These are phyloP conservation scores for Patella depressa DNA, from an alignment of 2,888 invertebrate species.

Conservation along the genomic window DNA sequence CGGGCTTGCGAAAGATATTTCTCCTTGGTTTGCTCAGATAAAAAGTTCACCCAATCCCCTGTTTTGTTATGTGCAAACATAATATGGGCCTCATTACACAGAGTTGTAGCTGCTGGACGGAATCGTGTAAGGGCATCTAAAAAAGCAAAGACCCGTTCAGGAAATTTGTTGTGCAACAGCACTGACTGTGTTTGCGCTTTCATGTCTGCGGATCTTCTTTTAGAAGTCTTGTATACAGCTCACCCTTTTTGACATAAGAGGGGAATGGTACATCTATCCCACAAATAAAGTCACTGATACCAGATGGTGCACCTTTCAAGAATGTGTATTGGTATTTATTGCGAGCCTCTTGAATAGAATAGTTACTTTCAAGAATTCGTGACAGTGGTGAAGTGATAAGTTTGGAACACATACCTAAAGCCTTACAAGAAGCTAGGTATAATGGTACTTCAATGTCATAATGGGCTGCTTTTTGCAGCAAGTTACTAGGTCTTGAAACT, in stretches of 20 bases:
- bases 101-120: constrained; percentile 7
- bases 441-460: not conserved
- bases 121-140: not conserved
- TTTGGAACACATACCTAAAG: not conserved
- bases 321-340: not conserved
- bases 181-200: constrained; percentile 2
- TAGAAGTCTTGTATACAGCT: not conserved
- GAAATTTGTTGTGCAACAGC: constrained; percentile 1
- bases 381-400: not conserved
- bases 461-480: not conserved
- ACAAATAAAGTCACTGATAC: not conserved
- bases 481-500: not conserved
- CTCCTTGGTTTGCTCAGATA: not conserved
- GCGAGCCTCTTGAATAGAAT: not conserved
- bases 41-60: not conserved
- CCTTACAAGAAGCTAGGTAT: not conserved
- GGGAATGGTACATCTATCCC: not conserved
- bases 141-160: not conserved
- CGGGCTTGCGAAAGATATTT: not conserved
- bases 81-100: not conserved
- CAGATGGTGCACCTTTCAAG: not conserved
- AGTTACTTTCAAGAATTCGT: not conserved
- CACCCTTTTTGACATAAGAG: not conserved
- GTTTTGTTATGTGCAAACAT: not conserved
- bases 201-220: not conserved